Percentiles rank a stretch among this genome's conserved stretches.
These are phyloP conservation scores for Atopsyche davidsoni DNA, from an alignment of 1,140 invertebrate genomes.

Conservation along the genomic window DNA sequence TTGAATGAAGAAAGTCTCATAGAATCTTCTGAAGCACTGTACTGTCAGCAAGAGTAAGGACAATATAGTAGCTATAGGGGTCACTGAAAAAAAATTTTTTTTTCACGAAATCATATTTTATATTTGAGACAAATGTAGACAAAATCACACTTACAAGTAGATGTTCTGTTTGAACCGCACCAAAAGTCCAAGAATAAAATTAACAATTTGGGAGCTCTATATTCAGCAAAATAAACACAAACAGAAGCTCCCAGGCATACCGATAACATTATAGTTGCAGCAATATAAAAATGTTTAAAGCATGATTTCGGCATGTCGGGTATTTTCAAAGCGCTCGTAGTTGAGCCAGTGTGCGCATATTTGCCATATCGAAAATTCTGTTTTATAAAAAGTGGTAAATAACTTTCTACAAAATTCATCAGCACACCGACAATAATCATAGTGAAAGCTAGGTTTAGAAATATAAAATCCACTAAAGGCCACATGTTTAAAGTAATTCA, in stretches of 20 bases:
- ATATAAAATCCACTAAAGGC: conserved; percentile 52
- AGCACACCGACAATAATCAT: conserved; percentile 51
- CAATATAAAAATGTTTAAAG: conserved; percentile 70
- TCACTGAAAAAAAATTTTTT: conserved; percentile 45
- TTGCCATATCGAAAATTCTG: conserved; percentile 64
- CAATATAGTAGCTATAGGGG: conserved; percentile 50
- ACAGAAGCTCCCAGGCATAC: conserved; percentile 44
- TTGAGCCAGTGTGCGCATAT: conserved; percentile 50
- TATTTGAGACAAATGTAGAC: neutral
- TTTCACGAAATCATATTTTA: neutral
- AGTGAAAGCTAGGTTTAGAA: conserved; percentile 46
- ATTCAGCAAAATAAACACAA: conserved; percentile 44
- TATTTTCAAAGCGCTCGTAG: conserved; percentile 43
- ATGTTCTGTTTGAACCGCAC: conserved; percentile 45
- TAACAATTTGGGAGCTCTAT: conserved; percentile 42
- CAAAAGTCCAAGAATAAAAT: conserved; percentile 45
- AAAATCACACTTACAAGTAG: conserved; percentile 46
- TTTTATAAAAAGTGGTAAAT: conserved; percentile 55
- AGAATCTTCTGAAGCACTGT: conserved; percentile 67
- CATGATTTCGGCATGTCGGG: conserved; percentile 67
- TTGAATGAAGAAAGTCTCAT: conserved; percentile 70
- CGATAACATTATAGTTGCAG: conserved; percentile 52
- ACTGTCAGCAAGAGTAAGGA: conserved; percentile 55
- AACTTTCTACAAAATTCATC: conserved; percentile 55
- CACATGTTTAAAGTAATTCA: conserved; percentile 34